Percentiles rank a stretch among this genome's conserved stretches.
Evolutionary conservation across 2,797 vertebrate species (phyloP).

Genomic region (Alcedo quadribrachys): DNA sequence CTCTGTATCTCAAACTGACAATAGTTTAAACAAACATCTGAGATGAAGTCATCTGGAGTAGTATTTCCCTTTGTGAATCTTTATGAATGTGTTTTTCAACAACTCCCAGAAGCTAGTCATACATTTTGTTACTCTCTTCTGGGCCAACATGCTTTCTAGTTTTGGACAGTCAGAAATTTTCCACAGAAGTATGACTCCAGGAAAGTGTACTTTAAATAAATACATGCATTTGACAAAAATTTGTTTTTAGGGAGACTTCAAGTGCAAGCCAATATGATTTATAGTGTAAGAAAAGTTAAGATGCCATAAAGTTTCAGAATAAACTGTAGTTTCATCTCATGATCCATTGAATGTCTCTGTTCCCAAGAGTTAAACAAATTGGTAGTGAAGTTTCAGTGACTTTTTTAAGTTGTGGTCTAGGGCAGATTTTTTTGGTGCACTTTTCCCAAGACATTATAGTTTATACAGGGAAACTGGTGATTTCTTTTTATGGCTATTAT

Average conservation of each 20-base stretch:
- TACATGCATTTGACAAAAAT: neutral
- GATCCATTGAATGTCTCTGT: neutral
- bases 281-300: neutral
- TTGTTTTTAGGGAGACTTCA: neutral
- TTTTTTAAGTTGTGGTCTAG: neutral
- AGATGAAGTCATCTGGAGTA: neutral
- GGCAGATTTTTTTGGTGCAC: neutral
- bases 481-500: neutral
- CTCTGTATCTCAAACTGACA: constrained; percentile 53
- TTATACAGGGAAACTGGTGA: neutral
- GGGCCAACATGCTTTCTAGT: neutral
- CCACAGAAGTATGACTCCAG: neutral
- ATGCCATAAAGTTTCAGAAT: neutral
- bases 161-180: neutral
- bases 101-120: neutral
- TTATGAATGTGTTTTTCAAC: neutral
- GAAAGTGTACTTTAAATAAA: neutral
- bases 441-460: neutral
- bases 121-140: neutral
- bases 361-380: neutral
- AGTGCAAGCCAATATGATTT: neutral
- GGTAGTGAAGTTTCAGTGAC: neutral
- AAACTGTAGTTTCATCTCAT: neutral
- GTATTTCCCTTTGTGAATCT: neutral
- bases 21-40: constrained; percentile 7